These are phyloP conservation scores for Lepus timidus DNA, from an alignment of 2,113 vertebrate species.

Conservation along the genomic window DNA sequence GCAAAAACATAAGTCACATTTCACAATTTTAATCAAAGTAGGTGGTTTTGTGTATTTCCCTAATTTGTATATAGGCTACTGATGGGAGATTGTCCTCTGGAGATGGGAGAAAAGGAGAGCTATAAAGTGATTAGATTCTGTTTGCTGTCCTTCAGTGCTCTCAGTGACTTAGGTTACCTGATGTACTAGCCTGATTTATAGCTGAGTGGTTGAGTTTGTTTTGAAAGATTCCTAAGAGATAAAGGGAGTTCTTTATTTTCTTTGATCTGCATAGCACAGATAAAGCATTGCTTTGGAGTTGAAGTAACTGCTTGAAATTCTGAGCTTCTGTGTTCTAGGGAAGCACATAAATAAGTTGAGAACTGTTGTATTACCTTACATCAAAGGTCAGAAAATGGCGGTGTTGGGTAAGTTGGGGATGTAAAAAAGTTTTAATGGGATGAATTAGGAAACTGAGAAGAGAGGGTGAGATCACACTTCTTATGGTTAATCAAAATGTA, in stretches of 20 bases:
- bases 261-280: background rate
- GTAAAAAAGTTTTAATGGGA: background rate
- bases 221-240: constrained; percentile 44
- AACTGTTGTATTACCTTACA: background rate
- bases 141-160: background rate
- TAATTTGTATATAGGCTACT: background rate
- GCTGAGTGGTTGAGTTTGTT: constrained; percentile 11
- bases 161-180: constrained; percentile 9
- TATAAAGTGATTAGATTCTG: constrained; percentile 27
- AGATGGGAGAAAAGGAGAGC: background rate
- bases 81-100: constrained; percentile 34
- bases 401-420: background rate
- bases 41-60: background rate
- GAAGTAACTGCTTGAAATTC: background rate
- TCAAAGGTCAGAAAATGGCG: background rate
- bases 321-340: background rate
- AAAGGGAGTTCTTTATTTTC: constrained; percentile 14
- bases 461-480: background rate
- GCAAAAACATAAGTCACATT: background rate
- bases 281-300: background rate
- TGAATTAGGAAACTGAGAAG: constrained; percentile 30
- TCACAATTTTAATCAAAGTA: constrained; percentile 11
- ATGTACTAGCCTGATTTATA: background rate
- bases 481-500: background rate
- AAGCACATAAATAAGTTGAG: background rate